Conservation (phyloP, 1,140 invertebrate species). For the Anastrepha obliqua region DNA sequence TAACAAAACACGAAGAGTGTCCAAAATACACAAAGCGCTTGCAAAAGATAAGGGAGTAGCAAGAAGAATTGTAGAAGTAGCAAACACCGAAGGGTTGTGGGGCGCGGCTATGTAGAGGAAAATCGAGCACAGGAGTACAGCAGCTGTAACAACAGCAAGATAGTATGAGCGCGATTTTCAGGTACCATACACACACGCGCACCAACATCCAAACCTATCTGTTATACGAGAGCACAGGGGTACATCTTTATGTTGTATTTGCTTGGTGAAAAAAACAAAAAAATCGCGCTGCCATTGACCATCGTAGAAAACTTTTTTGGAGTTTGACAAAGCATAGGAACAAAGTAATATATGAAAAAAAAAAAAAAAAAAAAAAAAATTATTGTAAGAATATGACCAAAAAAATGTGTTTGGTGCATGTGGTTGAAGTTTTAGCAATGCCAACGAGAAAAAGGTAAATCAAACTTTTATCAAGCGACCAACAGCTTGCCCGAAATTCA, state of each 20-base stretch:
- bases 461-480: too few relatives aligned
- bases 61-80: background rate
- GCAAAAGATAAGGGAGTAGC: conserved; percentile 19
- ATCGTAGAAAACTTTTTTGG: background rate
- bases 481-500: too few relatives aligned
- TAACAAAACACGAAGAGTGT: conserved; percentile 21
- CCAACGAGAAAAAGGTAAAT: too few relatives aligned
- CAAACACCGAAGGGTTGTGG: background rate
- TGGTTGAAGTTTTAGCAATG: background rate
- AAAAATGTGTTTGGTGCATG: background rate
- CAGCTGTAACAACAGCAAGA: conserved; percentile 11
- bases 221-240: background rate
- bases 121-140: background rate
- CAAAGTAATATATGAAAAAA: background rate
- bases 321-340: background rate
- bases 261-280: background rate
- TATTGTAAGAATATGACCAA: background rate
- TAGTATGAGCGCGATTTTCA: background rate
- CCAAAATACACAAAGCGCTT: conserved; percentile 17
- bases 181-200: background rate
- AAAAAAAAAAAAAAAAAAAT: background rate
- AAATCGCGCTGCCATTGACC: background rate
- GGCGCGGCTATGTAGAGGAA: background rate
- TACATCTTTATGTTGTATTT: background rate
- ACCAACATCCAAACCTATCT: background rate